Evolutionary conservation across 2,797 vertebrate species (phyloP).

Genomic region (Myotis vivesi): DNA sequence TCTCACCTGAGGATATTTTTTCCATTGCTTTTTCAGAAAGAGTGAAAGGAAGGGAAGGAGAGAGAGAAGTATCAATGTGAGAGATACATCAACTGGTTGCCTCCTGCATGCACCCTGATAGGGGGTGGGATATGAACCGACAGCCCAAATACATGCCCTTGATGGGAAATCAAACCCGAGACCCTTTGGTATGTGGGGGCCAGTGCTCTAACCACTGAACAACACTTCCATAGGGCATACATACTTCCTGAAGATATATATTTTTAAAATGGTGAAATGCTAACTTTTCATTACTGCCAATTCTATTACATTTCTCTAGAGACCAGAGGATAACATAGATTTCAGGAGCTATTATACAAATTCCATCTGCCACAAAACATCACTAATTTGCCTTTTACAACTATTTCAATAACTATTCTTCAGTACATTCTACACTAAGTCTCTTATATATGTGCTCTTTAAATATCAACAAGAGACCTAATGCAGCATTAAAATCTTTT

Average conservation of each 20-base stretch:
- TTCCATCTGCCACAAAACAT: constrained; percentile 55
- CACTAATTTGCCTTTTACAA: constrained; percentile 15
- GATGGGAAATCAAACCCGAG: too few species aligned
- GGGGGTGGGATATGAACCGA: too few species aligned
- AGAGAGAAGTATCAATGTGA: too few species aligned
- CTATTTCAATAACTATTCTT: constrained; percentile 22
- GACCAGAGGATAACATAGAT: constrained; percentile 22
- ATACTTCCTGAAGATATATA: not conserved
- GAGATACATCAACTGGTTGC: too few species aligned
- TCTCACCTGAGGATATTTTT: too few species aligned
- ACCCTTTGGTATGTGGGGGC: too few species aligned
- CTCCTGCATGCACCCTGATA: too few species aligned
- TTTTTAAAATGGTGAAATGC: not conserved
- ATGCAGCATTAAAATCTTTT: not conserved
- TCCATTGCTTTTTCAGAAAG: too few species aligned
- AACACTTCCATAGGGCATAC: not conserved
- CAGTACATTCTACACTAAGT: not conserved
- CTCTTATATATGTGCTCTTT: constrained; percentile 12
- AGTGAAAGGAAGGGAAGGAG: too few species aligned
- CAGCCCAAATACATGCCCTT: too few species aligned
- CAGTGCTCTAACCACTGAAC: too few species aligned
- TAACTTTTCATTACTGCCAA: constrained; percentile 56
- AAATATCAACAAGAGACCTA: not conserved
- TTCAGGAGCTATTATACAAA: constrained; percentile 57
- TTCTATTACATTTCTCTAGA: constrained; percentile 64